A percentile compares a stretch with the other conserved stretches of the same genome.
These are phyloP conservation scores for Anoplopoma fimbria DNA, from an alignment of 2,113 vertebrate genomes.

Conservation along the genomic window DNA sequence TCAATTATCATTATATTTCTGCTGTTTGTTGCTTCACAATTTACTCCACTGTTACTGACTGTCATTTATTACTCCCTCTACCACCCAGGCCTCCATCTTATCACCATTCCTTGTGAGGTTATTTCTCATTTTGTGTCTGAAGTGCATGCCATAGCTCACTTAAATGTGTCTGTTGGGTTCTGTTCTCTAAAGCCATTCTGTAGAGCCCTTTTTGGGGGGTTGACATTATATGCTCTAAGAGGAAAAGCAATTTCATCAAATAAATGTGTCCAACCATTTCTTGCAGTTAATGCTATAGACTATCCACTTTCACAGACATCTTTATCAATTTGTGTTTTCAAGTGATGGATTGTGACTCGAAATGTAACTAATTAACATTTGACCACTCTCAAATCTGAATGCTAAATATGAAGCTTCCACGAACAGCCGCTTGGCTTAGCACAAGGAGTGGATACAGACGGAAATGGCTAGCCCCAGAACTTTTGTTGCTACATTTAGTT, in stretches of 20 bases:
- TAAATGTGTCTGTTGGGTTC: slow-evolving; percentile 6
- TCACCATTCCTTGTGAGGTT: background rate
- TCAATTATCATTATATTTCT: background rate
- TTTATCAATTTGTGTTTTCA: background rate
- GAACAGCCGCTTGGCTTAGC: background rate
- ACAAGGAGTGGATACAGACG: background rate
- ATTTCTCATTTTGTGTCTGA: slow-evolving; percentile 3
- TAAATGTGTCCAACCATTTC: slow-evolving; percentile 1
- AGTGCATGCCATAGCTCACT: slow-evolving; percentile 20
- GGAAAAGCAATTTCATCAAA: slow-evolving; percentile 6
- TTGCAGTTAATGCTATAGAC: background rate
- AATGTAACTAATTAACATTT: background rate
- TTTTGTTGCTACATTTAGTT: background rate
- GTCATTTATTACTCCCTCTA: slow-evolving; percentile 5
- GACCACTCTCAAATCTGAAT: background rate
- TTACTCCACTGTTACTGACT: background rate
- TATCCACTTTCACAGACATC: background rate
- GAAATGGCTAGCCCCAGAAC: background rate
- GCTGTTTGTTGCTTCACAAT: background rate
- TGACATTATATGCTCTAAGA: background rate
- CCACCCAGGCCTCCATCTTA: background rate
- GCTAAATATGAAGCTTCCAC: background rate
- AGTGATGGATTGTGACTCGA: background rate
- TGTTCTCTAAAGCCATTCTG: slow-evolving; percentile 9
- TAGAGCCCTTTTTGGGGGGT: background rate